Percentiles rank a stretch among this genome's conserved stretches.
phyloP scores from a whole-genome alignment of 2,888 invertebrate genomes.

The Onthophagus sagittarius region DNA sequence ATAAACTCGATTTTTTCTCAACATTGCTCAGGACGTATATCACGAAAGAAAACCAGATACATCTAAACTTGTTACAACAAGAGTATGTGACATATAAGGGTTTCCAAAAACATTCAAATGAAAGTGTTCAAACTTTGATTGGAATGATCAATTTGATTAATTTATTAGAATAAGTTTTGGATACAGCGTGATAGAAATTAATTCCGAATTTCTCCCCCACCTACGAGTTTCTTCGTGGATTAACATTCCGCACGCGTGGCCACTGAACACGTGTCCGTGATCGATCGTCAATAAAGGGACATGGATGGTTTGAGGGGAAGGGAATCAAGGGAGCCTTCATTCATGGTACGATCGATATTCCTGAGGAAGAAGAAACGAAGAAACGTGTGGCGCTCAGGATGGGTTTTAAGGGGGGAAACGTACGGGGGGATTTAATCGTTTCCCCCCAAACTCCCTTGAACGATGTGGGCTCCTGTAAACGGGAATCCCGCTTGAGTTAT shows the following conservation, averaged over 20 bases:
- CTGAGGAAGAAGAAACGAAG: neutral
- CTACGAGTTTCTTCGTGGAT: neutral
- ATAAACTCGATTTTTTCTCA: no score
- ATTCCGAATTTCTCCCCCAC: neutral
- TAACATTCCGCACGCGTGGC: neutral
- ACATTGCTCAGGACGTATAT: no score
- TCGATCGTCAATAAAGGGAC: neutral
- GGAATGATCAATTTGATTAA: no score
- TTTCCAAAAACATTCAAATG: no score
- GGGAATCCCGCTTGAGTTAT: neutral
- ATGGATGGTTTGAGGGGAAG: neutral
- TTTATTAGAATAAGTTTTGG: no score
- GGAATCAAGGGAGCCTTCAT: neutral
- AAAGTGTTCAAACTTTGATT: no score
- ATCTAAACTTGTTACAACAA: no score
- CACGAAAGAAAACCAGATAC: no score
- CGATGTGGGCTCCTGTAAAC: neutral
- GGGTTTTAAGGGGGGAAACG: neutral
- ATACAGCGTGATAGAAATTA: no score
- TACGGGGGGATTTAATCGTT: neutral
- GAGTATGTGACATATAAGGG: no score
- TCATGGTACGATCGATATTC: neutral
- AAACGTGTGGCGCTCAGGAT: neutral
- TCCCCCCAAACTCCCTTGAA: neutral
- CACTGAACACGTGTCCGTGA: neutral